Evolutionary conservation across 2,113 vertebrate genomes (phyloP).

Genomic region (Nothobranchius furzeri): DNA sequence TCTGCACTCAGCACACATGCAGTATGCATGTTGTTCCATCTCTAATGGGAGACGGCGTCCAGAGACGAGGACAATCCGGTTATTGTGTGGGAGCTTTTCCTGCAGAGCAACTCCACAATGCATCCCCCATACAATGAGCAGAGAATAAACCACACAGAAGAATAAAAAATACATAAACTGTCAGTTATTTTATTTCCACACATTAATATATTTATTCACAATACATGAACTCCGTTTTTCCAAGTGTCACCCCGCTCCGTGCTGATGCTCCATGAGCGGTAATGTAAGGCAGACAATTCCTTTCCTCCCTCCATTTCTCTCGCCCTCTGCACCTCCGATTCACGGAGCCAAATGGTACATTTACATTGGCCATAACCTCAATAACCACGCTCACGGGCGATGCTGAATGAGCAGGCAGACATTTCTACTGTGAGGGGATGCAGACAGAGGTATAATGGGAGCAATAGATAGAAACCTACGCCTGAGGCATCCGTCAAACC

Average conservation of each 20-base stretch:
- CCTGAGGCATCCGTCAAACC: conserved; percentile 77
- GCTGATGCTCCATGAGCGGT: conserved; percentile 13
- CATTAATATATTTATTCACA: conserved; percentile 23
- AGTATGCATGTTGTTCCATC: conserved; percentile 3
- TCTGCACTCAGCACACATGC: neutral
- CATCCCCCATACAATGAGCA: neutral
- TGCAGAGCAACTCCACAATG: conserved; percentile 10
- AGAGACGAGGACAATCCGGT: conserved; percentile 30
- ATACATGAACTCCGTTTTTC: conserved; percentile 23
- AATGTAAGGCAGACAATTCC: conserved; percentile 46
- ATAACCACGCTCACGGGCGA: conserved; percentile 59
- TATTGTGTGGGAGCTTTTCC: conserved; percentile 21
- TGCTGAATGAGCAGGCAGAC: conserved; percentile 62
- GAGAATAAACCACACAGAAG: neutral
- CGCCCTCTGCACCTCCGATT: conserved; percentile 62
- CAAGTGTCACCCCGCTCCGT: conserved; percentile 5
- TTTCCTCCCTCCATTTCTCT: conserved; percentile 47
- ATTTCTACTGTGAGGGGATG: conserved; percentile 57
- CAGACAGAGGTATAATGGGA: conserved; percentile 66
- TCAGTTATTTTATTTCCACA: conserved; percentile 24
- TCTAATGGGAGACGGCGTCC: conserved; percentile 2
- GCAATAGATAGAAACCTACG: conserved; percentile 67
- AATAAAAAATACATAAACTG: neutral
- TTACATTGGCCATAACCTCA: conserved; percentile 77
- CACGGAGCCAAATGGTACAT: conserved; percentile 71